These are phyloP conservation scores for Lasioglossum morio DNA, from an alignment of 2,888 invertebrate species.

Conservation along the genomic window DNA sequence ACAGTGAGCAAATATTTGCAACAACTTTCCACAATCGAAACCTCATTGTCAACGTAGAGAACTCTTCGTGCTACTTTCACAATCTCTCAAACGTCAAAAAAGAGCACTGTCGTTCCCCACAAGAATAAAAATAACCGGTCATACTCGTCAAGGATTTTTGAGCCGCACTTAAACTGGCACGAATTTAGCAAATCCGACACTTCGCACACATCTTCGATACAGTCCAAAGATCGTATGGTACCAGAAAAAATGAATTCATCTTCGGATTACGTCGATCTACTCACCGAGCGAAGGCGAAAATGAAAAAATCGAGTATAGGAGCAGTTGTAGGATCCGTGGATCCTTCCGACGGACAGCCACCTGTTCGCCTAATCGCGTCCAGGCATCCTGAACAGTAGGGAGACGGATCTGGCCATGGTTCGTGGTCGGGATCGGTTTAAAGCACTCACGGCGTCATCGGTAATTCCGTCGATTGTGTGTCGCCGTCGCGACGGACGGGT, in stretches of 20 bases:
- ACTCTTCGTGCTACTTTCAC: too few relatives aligned
- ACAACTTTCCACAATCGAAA: too few relatives aligned
- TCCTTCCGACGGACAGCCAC: not conserved
- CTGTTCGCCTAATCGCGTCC: not conserved
- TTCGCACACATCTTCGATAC: not conserved
- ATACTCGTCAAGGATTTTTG: too few relatives aligned
- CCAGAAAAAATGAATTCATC: not conserved
- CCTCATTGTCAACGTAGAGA: too few relatives aligned
- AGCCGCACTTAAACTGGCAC: not conserved
- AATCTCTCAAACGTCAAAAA: too few relatives aligned
- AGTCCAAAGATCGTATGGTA: not conserved
- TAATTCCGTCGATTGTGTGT: slow-evolving; percentile 15
- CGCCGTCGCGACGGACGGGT: slow-evolving; percentile 1
- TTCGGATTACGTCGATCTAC: not conserved
- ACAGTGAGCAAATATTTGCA: too few relatives aligned
- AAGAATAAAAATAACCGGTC: too few relatives aligned
- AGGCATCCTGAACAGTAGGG: not conserved
- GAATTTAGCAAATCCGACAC: not conserved
- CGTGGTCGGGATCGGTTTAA: not conserved
- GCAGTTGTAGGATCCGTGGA: not conserved
- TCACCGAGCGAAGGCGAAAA: not conserved
- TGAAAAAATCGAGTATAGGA: not conserved
- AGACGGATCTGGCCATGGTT: not conserved
- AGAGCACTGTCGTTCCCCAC: too few relatives aligned
- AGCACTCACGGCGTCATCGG: slow-evolving; percentile 8